Evolutionary conservation across 2,113 vertebrate species (phyloP).

Genomic region (Hyla sarda): DNA sequence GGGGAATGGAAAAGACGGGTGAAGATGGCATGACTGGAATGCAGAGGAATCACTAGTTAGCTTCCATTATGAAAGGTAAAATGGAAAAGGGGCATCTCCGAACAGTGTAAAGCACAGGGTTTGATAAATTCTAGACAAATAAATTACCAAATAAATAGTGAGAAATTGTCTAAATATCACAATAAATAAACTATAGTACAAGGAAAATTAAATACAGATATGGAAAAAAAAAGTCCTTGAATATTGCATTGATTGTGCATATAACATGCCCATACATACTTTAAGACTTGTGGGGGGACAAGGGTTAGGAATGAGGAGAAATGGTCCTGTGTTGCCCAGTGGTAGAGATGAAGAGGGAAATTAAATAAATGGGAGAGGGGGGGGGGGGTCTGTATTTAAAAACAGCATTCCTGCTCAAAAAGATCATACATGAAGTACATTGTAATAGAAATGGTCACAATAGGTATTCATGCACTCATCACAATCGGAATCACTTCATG

Average conservation of each 20-base stretch:
- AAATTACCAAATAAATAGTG: conserved; percentile 99
- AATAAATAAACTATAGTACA: conserved; percentile 87
- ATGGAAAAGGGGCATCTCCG: conserved; percentile 49
- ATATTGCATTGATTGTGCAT: conserved; percentile 98
- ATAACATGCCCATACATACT: conserved; percentile 81
- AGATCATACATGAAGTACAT: conserved; percentile 80
- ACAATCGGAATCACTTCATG: conserved; percentile 71
- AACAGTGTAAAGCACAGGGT: conserved; percentile 69
- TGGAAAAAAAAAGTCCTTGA: conserved; percentile 79
- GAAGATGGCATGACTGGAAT: conserved; percentile 73
- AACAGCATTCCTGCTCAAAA: conserved; percentile 73
- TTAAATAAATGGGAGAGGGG: conserved; percentile 72
- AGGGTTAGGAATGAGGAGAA: conserved; percentile 65
- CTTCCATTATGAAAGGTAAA: conserved; percentile 61
- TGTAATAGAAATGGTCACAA: conserved; percentile 76
- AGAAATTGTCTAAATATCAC: conserved; percentile 81
- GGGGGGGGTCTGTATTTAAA: too few species aligned
- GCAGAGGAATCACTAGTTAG: conserved; percentile 77
- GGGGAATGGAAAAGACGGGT: conserved; percentile 45
- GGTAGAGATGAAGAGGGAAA: conserved; percentile 76
- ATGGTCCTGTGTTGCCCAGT: conserved; percentile 73
- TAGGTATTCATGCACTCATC: conserved; percentile 73
- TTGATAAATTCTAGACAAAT: conserved; percentile 76
- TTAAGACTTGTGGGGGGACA: conserved; percentile 83
- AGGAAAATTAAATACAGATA: conserved; percentile 80